Evolutionary conservation across 2,113 vertebrate genomes (phyloP), one percentile per base, ranked within the genome.

Genomic region (Silurus meridionalis): DNA sequence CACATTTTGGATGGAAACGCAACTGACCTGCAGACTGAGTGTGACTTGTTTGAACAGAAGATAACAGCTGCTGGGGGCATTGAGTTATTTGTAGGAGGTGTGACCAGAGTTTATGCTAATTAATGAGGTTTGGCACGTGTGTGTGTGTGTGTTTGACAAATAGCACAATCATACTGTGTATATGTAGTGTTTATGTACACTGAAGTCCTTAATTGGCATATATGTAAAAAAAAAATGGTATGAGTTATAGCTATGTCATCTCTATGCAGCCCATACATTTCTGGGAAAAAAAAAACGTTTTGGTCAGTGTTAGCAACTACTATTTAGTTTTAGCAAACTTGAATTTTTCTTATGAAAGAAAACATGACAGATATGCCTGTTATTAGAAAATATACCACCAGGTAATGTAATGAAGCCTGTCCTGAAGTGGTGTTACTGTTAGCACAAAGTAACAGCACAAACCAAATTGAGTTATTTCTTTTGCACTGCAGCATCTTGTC

Each of bases 41-140:
- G 98, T 13, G 86, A 96, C 0, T 90, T 95, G 0, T 99, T 98
- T 82, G 98, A 99, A 90, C 89, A 94, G 8, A 96, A 98, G 92
- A 99, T 99, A 90, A 95, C 93, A 87, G 96, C 94, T 21, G 97
- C 97, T 0, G 98, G 98, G 2, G 98, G 98, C 72, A 98, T 99
- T 0, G 94, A 99, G 90, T 96, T 99, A 75, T 99, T 99, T 90
- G 95, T 99, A 28, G 98, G 98, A 96, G 98, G 98, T 99, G 91
- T 6, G 77, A 23, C n/a, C 14, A 91, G 87, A 21, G 80, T 9
- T 72, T 9, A 37, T 21, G 8, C 69, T 48, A 48, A 9, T 28
- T 8, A 8, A 75, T 57, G 4, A 71, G 53, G 63, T 52, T 86
- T 52, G 21, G 28, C 64, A 37, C 13, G 17, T 53, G 3, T 48